Evolutionary conservation across 2,113 vertebrate species (phyloP), one percentile per base, ranked within the genome.

Genomic region (Antennarius striatus): DNA sequence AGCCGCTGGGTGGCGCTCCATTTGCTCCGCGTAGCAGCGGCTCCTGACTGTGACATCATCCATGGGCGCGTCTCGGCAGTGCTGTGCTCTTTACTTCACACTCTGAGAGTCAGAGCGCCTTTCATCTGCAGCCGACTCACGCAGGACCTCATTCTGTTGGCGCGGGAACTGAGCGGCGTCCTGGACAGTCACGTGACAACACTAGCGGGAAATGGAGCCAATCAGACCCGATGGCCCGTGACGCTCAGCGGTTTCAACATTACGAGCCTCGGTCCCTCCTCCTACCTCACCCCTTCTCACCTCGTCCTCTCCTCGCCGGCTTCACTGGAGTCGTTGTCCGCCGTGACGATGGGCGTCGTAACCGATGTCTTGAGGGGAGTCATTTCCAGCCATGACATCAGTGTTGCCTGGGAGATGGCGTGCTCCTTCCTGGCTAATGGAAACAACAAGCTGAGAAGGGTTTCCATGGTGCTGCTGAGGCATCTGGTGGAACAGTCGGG

Each of bases 1-100:
- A 96, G 93, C 89, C 95, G 94, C 67, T 99, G 97, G 97, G 97
- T 97, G 71, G 92, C 94, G n/a, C 88, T 91, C 59, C 95, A 95
- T 61, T 93, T 99, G 71, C 90, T 98, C 12, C 92, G 96, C 12
- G 95, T 98, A 74, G 93, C 94, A 49, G 94, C 96, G 0, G 80
- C 94, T 81, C 98, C 96, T 17, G 94, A 93, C 71, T 98, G 97
- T 75, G 88, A 89, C 10, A 4, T 71, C 0, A 92, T 99, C 86
- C 96, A 97, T 45, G 79, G 81, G 43, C 94, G 93, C 47, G 92
- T 96, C 32, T 88, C 91, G 82, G 93, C 92, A 0, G 96, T 96
- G 60, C 77, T 98, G 76, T 94, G 93, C 67, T 97, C 95, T 39
- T 85, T 98, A 65, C 90, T 99, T 60, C 96, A 96, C 75, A 93